phyloP scores from a whole-genome alignment of 2,113 vertebrate species.

The Paedocypris sp. region DNA sequence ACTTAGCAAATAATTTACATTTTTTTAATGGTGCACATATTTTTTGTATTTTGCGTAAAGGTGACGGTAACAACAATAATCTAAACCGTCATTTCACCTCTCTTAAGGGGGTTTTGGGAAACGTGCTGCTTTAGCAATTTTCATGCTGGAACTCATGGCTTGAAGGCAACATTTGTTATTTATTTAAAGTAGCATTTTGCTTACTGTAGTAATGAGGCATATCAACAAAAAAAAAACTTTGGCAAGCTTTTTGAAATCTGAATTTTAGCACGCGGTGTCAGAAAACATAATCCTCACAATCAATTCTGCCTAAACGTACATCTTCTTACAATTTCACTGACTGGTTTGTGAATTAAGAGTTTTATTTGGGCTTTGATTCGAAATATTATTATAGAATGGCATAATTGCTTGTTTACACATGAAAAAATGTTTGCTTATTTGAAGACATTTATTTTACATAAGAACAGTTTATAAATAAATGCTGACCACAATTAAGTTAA shows the following conservation, averaged over 20 bases:
- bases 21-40: too few relatives aligned
- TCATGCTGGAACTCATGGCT: background rate
- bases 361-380: too few relatives aligned
- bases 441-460: too few relatives aligned
- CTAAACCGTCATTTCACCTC: background rate
- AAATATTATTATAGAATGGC: too few relatives aligned
- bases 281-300: too few relatives aligned
- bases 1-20: background rate
- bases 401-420: too few relatives aligned
- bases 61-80: background rate
- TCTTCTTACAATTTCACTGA: too few relatives aligned
- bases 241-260: background rate
- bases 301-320: too few relatives aligned
- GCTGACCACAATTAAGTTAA: too few relatives aligned
- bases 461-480: too few relatives aligned
- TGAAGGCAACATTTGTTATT: constrained; percentile 3
- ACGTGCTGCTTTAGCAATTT: background rate
- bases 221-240: background rate
- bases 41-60: background rate
- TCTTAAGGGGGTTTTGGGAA: background rate
- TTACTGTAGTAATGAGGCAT: constrained; percentile 1
- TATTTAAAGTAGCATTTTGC: constrained; percentile 35
- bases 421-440: too few relatives aligned
- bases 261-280: background rate
- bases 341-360: too few relatives aligned